Conservation (phyloP, 2,888 invertebrate genomes). For the Proisotoma minuta region DNA sequence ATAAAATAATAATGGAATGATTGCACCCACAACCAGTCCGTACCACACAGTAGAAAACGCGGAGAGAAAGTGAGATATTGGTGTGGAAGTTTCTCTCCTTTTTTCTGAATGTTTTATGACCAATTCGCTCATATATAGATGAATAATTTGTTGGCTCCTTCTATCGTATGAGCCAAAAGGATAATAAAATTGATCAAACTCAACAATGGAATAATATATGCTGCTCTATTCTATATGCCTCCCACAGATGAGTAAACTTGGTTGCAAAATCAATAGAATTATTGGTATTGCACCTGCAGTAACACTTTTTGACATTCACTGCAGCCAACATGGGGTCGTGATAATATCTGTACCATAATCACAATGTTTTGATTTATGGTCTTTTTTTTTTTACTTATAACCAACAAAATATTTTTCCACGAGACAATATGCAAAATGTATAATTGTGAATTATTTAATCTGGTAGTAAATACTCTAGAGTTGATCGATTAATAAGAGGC, state of each 20-base stretch:
- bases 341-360: too few species aligned
- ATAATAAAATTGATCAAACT: constrained; percentile 14
- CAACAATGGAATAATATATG: background rate
- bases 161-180: background rate
- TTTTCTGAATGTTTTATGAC: background rate
- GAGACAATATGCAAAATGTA: background rate
- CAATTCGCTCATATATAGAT: background rate
- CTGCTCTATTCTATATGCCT: too few species aligned
- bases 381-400: background rate
- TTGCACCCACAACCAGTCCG: too few species aligned
- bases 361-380: too few species aligned
- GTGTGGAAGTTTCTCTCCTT: background rate
- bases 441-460: background rate
- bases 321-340: too few species aligned
- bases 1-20: constrained; percentile 1
- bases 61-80: too few species aligned
- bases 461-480: background rate
- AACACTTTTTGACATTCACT: too few species aligned
- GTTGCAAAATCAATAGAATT: too few species aligned
- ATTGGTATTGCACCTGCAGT: too few species aligned
- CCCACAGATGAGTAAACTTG: too few species aligned
- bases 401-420: background rate
- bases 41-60: too few species aligned
- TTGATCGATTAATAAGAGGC: constrained; percentile 46
- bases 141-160: background rate